phyloP scores from a whole-genome alignment of 2,797 vertebrate genomes.

The Thalassophryne amazonica region DNA sequence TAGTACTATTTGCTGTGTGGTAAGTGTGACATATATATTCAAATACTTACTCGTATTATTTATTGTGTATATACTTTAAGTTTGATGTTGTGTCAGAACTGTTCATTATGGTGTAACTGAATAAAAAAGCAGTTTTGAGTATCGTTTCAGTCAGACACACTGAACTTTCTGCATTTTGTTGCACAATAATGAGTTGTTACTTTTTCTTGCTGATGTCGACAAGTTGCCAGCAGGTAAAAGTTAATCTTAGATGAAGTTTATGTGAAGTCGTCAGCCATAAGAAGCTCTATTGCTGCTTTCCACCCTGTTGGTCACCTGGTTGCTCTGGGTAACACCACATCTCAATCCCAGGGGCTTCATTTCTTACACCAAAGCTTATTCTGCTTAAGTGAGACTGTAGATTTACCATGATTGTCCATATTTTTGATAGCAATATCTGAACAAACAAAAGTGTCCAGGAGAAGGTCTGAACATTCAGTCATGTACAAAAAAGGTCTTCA shows the following conservation, averaged over 20 bases:
- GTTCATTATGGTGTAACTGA: neutral
- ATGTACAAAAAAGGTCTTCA: constrained; percentile 57
- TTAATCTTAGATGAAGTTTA: constrained; percentile 76
- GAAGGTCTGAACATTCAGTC: constrained; percentile 5
- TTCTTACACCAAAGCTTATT: neutral
- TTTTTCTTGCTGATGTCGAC: constrained; percentile 66
- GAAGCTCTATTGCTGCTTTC: constrained; percentile 36
- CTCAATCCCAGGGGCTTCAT: constrained; percentile 11
- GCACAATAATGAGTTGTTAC: constrained; percentile 6
- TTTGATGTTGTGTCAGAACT: no score
- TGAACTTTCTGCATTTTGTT: neutral
- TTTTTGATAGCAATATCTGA: neutral
- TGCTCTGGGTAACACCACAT: constrained; percentile 16
- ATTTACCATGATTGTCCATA: constrained; percentile 20
- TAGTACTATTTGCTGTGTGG: no score
- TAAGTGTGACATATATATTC: no score
- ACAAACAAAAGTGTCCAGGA: neutral
- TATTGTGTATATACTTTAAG: no score
- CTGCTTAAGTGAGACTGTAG: neutral
- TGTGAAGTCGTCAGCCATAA: constrained; percentile 62
- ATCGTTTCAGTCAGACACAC: neutral
- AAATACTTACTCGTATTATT: no score
- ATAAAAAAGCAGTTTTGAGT: neutral
- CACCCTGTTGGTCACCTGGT: constrained; percentile 24
- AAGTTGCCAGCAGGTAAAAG: constrained; percentile 58